These are phyloP conservation scores for Sturnira hondurensis DNA, from an alignment of 2,113 vertebrate genomes.

Conservation along the genomic window DNA sequence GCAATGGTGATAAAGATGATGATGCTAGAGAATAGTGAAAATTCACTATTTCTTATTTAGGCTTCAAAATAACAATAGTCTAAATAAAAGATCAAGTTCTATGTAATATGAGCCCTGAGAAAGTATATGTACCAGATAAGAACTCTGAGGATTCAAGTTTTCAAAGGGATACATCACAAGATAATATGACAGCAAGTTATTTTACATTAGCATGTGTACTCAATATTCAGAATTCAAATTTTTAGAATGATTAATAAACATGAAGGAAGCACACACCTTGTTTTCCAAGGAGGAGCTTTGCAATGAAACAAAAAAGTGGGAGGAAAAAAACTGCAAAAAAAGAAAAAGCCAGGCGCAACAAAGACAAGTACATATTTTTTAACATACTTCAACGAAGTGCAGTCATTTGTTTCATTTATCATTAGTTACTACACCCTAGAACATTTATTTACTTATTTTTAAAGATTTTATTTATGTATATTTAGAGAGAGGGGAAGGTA, in stretches of 20 bases:
- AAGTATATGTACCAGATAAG: background rate
- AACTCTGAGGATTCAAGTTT: constrained; percentile 10
- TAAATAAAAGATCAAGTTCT: background rate
- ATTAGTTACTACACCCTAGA: background rate
- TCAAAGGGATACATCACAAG: background rate
- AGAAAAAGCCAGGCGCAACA: background rate
- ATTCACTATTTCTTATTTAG: background rate
- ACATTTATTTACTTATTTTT: background rate
- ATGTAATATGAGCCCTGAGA: background rate
- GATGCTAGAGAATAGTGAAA: background rate
- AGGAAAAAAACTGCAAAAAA: background rate
- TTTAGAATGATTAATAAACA: background rate
- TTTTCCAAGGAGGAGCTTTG: background rate
- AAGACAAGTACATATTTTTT: background rate
- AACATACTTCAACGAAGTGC: background rate
- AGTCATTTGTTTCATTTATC: background rate
- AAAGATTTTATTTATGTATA: no score
- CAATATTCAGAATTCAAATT: background rate
- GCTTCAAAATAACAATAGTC: background rate
- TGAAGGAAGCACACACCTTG: background rate
- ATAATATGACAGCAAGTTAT: background rate
- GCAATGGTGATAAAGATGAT: background rate
- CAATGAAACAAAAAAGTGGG: background rate
- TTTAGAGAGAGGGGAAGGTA: no score
- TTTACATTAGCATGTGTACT: background rate